These are phyloP conservation scores for Oreonectes daqikongensis DNA, from an alignment of 2,797 vertebrate genomes.

Conservation along the genomic window DNA sequence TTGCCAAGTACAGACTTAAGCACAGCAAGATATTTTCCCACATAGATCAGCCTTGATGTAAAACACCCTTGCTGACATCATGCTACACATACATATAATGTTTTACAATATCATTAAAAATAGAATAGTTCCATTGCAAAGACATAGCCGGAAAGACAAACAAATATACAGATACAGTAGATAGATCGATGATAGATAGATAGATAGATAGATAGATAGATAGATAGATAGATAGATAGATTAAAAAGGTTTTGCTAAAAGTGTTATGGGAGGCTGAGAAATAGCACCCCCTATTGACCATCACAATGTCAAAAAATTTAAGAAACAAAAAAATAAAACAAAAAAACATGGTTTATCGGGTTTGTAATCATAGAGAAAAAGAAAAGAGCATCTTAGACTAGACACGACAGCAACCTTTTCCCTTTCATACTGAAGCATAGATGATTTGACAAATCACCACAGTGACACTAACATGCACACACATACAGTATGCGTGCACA, in stretches of 20 bases:
- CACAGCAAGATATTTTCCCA: slow-evolving; percentile 56
- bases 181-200: not conserved
- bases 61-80: slow-evolving; percentile 47
- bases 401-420: slow-evolving; percentile 23
- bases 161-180: too few species aligned
- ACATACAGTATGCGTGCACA: slow-evolving; percentile 17
- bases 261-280: too few species aligned
- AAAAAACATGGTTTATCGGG: not conserved
- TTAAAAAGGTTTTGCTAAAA: too few species aligned
- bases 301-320: too few species aligned
- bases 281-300: too few species aligned
- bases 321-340: too few species aligned
- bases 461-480: slow-evolving; percentile 17
- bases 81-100: slow-evolving; percentile 16
- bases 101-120: slow-evolving; percentile 7
- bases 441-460: slow-evolving; percentile 26
- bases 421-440: not conserved
- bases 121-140: too few species aligned
- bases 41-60: slow-evolving; percentile 49
- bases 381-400: slow-evolving; percentile 9
- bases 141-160: too few species aligned
- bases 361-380: not conserved
- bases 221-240: too few species aligned
- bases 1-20: slow-evolving; percentile 53
- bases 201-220: too few species aligned